Percentiles rank a stretch among this genome's conserved stretches.
phyloP scores from a whole-genome alignment of 2,888 invertebrate genomes.

The Diaprepes abbreviatus region DNA sequence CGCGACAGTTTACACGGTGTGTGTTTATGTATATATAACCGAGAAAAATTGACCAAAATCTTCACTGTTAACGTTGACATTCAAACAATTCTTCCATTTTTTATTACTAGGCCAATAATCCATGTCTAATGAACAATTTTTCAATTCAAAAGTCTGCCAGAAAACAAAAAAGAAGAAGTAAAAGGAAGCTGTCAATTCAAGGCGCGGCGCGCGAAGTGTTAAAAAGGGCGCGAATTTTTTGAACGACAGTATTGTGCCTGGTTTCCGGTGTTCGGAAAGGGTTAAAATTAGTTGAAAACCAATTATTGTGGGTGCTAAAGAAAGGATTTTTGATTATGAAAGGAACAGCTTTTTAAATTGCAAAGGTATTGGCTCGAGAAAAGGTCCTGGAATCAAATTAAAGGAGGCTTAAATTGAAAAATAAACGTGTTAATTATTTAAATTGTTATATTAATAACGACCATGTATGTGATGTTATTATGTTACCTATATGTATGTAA shows the following conservation, averaged over 20 bases:
- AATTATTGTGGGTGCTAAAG: slow-evolving; percentile 24
- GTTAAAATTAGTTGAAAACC: slow-evolving; percentile 9
- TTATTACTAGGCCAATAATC: neutral
- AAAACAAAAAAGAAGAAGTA: slow-evolving; percentile 20
- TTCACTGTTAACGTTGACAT: too few relatives aligned
- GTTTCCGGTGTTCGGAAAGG: slow-evolving; percentile 21
- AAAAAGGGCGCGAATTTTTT: slow-evolving; percentile 27
- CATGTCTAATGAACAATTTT: slow-evolving; percentile 40
- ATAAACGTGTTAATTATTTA: too few relatives aligned
- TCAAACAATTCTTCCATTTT: neutral
- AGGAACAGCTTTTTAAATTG: too few relatives aligned
- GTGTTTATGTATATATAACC: too few relatives aligned
- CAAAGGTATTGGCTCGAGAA: too few relatives aligned
- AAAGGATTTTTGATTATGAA: neutral
- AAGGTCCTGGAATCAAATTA: too few relatives aligned
- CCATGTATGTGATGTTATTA: too few relatives aligned
- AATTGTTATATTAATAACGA: too few relatives aligned
- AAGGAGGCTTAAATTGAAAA: too few relatives aligned
- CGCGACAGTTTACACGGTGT: too few relatives aligned
- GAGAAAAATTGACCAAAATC: too few relatives aligned
- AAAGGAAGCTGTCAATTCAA: neutral
- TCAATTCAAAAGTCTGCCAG: slow-evolving; percentile 38
- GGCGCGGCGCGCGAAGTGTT: neutral
- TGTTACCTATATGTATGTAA: too few relatives aligned
- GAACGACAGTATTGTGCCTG: slow-evolving; percentile 11